Evolutionary conservation across 2,888 invertebrate species (phyloP), one percentile per base, ranked within the genome.

Genomic region (Melinopterus prodromus): DNA sequence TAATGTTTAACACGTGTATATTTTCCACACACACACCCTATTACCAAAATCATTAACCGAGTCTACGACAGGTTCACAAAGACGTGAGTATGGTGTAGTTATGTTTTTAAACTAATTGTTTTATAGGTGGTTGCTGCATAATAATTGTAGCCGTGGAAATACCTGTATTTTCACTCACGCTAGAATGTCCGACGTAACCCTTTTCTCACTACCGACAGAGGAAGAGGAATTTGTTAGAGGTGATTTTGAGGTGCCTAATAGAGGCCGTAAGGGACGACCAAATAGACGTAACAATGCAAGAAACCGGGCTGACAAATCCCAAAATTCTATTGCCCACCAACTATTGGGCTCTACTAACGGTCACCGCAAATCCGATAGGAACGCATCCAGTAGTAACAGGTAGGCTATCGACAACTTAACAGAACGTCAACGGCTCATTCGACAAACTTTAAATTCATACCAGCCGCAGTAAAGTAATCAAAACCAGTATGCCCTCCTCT

Each of bases 61-160:
- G 71, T 14, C 71, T 35, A 16, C 16, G 35, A 26, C 71, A 35
- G 16, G 26, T 71, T 71, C 5, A 71, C 35, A 14, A 26, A 16
- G 12, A 37, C 35, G 74, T 74, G 74, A 74, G 74, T 74, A 74
- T 26, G 15, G 16, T 26, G 26, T 35, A 35, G 37, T 37, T 37
- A 70, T 14, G 53, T 75, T 78, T 53, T 78, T 38, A 78, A 38
- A 37, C 26, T 16, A 16, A 26, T 72, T 79, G 12, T 79, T 81
- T 81, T 81, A 76, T 79, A 81, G 81, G 79, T 81, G 74, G 74
- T 76, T 81, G 69, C 81, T 81, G 74, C 79, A 79, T 70, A 81
- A 81, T 53, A 79, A 79, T 6, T 81, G 81, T 70, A 81, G 75
- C 36, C 81, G 81, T 69, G 81, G 81, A 74, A 77, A 37, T 53